phyloP scores from a whole-genome alignment of 2,888 invertebrate genomes.

The Conops quadrifasciatus region DNA sequence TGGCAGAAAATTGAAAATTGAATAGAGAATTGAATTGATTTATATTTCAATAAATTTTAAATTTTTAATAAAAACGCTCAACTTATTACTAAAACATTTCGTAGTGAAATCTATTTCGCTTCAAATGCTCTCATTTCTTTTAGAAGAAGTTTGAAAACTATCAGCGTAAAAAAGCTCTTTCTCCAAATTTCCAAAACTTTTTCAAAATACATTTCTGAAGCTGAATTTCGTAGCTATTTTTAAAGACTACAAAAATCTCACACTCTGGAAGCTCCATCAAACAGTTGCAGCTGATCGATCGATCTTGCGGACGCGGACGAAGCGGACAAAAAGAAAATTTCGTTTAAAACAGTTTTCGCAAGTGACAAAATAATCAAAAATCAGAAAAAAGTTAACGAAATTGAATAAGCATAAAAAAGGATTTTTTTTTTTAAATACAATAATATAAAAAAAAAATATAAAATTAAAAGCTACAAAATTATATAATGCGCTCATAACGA shows the following conservation, averaged over 20 bases:
- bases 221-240: background rate
- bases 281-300: conserved; percentile 1
- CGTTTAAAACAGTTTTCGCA: no score
- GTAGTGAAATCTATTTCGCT: conserved; percentile 16
- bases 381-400: no score
- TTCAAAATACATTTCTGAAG: conserved; percentile 14
- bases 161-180: no score
- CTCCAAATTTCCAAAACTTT: background rate
- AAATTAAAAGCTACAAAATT: background rate
- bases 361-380: no score
- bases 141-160: no score
- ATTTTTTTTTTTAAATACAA: conserved; percentile 1
- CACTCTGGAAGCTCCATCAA: conserved; percentile 16
- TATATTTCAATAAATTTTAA: background rate
- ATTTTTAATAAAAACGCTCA: no score
- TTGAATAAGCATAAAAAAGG: no score
- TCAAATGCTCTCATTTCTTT: conserved; percentile 1
- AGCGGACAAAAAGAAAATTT: background rate
- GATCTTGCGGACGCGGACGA: background rate
- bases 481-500: background rate
- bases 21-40: background rate
- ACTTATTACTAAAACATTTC: no score
- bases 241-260: background rate
- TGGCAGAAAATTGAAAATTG: conserved; percentile 27
- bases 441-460: background rate